Conservation (phyloP, 1,140 invertebrate species). For the Drosophila triauraria region DNA sequence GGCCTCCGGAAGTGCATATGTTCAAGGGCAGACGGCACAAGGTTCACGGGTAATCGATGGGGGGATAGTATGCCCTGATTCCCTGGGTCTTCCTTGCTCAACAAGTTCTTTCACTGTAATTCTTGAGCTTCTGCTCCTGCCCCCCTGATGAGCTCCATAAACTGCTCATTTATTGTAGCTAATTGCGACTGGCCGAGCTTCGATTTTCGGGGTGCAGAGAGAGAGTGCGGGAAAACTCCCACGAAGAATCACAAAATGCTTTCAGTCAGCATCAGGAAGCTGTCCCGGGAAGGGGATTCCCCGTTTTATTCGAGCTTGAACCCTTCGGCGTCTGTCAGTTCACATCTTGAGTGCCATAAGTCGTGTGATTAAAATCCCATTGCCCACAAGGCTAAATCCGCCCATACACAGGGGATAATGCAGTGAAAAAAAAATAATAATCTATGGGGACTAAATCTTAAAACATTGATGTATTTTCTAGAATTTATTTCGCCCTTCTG, state of each 20-base stretch:
- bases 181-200: conserved; percentile 75
- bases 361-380: conserved; percentile 85
- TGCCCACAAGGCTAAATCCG: conserved; percentile 82
- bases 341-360: conserved; percentile 85
- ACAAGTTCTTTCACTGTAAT: conserved; percentile 41
- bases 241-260: conserved; percentile 82
- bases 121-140: neutral
- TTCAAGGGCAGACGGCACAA: conserved; percentile 71
- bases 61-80: conserved; percentile 8
- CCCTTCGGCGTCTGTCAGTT: conserved; percentile 82
- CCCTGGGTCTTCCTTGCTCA: conserved; percentile 12
- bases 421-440: conserved; percentile 11
- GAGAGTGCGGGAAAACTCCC: conserved; percentile 51
- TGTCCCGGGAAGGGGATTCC: conserved; percentile 25
- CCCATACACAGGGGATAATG: conserved; percentile 17
- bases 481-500: neutral
- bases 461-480: rapidly evolving
- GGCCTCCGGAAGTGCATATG: conserved; percentile 71
- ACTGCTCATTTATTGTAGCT: conserved; percentile 85
- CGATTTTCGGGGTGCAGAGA: conserved; percentile 35
- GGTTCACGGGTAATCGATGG: conserved; percentile 62
- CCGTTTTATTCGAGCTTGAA: conserved; percentile 34
- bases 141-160: conserved; percentile 49
- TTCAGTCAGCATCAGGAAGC: conserved; percentile 69
- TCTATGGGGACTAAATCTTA: neutral